These are phyloP conservation scores for Pterocles burchelli DNA, from an alignment of 2,113 vertebrate genomes.

Conservation along the genomic window DNA sequence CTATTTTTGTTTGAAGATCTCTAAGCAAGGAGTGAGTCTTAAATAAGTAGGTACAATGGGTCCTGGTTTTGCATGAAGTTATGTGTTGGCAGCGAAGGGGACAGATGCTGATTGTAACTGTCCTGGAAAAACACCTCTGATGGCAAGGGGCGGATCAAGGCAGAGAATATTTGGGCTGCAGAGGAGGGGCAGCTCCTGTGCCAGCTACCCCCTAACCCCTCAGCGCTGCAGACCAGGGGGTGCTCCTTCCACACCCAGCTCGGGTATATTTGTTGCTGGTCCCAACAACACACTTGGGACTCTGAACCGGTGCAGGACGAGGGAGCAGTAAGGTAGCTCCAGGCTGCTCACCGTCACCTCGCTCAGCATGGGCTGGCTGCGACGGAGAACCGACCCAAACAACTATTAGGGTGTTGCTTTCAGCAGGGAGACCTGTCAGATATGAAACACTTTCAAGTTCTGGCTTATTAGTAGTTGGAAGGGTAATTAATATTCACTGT, in stretches of 20 bases:
- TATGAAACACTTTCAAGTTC: slow-evolving; percentile 8
- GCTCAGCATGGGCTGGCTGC: neutral
- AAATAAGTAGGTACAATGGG: fast-evolving
- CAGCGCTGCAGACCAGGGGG: neutral
- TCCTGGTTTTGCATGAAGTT: neutral
- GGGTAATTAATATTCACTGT: slow-evolving; percentile 69
- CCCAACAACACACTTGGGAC: fast-evolving
- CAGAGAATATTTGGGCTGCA: neutral
- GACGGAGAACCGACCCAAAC: neutral
- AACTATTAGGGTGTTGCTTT: neutral
- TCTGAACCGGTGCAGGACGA: neutral
- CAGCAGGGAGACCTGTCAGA: slow-evolving; percentile 23
- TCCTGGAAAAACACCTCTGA: neutral
- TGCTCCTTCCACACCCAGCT: neutral
- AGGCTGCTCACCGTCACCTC: fast-evolving
- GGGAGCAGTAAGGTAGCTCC: neutral
- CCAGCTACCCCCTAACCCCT: neutral
- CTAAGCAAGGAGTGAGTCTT: neutral
- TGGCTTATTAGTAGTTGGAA: slow-evolving; percentile 38
- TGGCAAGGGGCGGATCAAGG: neutral
- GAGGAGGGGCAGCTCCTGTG: neutral
- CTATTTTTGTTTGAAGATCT: neutral
- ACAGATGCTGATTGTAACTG: neutral
- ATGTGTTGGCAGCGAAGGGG: neutral
- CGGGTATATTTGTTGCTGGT: fast-evolving